These are phyloP conservation scores for Sympetrum striolatum DNA, from an alignment of 2,888 invertebrate genomes.

Conservation along the genomic window DNA sequence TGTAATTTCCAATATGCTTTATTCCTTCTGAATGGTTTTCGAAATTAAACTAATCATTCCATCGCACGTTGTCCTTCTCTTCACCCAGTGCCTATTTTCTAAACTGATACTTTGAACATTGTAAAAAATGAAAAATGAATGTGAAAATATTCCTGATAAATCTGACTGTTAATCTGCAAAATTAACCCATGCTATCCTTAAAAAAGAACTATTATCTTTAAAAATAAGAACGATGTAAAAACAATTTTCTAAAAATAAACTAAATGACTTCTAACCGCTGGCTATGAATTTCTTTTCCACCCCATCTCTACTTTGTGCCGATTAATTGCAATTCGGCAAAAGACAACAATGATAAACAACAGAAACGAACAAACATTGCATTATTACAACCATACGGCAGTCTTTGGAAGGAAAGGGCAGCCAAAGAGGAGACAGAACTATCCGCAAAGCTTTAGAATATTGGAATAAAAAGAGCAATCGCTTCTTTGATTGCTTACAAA, in stretches of 20 bases:
- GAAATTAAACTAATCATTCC: background rate
- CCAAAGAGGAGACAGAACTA: too few species aligned
- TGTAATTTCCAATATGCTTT: background rate
- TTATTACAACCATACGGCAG: too few species aligned
- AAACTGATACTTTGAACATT: background rate
- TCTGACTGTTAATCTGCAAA: background rate
- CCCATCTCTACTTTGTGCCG: too few species aligned
- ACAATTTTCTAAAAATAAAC: slow-evolving; percentile 27
- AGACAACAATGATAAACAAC: too few species aligned
- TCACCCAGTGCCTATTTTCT: background rate
- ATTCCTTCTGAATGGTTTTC: too few species aligned
- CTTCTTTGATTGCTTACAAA: too few species aligned
- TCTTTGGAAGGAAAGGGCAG: too few species aligned
- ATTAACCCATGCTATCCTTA: background rate
- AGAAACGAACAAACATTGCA: too few species aligned
- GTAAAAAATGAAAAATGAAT: background rate
- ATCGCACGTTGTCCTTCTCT: background rate
- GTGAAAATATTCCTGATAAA: background rate
- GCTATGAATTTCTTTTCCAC: background rate
- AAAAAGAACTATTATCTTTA: background rate
- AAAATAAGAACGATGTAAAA: slow-evolving; percentile 13
- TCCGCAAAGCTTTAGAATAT: too few species aligned
- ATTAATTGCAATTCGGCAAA: too few species aligned
- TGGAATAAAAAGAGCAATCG: too few species aligned
- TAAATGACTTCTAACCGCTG: background rate